Evolutionary conservation across 2,888 invertebrate species (phyloP), one percentile per base, ranked within the genome.

Genomic region (Hypolimnas misippus): DNA sequence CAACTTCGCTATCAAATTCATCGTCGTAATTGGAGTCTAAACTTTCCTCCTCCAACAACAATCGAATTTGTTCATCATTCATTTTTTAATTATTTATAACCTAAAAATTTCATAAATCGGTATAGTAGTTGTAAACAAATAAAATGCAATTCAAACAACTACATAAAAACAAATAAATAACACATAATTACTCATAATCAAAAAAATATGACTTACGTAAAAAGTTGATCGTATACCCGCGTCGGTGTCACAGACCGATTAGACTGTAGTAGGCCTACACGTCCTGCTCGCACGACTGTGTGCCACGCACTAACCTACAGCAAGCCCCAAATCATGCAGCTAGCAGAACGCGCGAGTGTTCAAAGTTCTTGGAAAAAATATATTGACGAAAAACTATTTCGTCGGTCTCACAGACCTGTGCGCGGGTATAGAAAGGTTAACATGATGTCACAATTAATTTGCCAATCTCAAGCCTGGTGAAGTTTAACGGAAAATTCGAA

Each of bases 1-100:
- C 59, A 44, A 52, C 53, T 21, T 59, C 58, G 55, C 58, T 58
- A 56, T 62, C 62, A 63, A 53, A 62, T 62, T 62, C 56, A 55
- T 65, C 54, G 62, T 65, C 61, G 55, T 59, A 58, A 29, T 29
- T 52, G 31, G 58, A 58, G 33, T 40, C 50, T 54, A 54, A 57
- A 54, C 50, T 57, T 49, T 33, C 52, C 40, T 57, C 53, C 6
- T 57, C 57, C 62, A 57, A 49, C 57, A 63, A 29, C 33, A 52
- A 53, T 54, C 54, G 54, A 49, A 57, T 63, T 46, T 40, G 42
- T 10, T 46, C 21, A 42, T 63, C 38, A n/a, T 38, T n/a, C 38
- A 38, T 38, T 38, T 38, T n/a, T n/a, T 12, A 38, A n/a, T 38
- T 1, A 38, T n/a, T 38, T 38, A 38, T n/a, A 38, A 38, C 12